phyloP scores from a whole-genome alignment of 2,797 vertebrate species.

The Anabas testudineus region DNA sequence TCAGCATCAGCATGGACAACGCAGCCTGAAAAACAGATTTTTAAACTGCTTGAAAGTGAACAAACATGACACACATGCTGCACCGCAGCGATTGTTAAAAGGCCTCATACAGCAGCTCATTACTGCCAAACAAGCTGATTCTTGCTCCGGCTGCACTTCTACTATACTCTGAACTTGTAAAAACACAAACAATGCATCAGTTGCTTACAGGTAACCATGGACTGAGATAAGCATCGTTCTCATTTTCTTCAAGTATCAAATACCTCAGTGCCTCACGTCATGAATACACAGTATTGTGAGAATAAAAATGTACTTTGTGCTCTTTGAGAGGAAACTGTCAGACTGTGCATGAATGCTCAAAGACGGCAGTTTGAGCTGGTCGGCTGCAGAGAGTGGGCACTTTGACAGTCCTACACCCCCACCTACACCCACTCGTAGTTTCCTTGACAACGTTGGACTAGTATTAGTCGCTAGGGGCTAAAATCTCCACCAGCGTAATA shows the following conservation, averaged over 20 bases:
- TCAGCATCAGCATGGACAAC: conserved; percentile 90
- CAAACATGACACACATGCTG: background rate
- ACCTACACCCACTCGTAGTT: conserved; percentile 37
- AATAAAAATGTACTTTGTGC: conserved; percentile 26
- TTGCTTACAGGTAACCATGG: conserved; percentile 16
- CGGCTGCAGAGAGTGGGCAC: conserved; percentile 66
- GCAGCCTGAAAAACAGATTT: conserved; percentile 84
- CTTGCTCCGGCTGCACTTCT: conserved; percentile 4
- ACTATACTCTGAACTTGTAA: conserved; percentile 1
- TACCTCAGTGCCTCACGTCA: background rate
- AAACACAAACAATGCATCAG: conserved; percentile 22
- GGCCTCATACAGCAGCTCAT: conserved; percentile 1
- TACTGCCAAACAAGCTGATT: conserved; percentile 12
- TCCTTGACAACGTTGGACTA: conserved; percentile 74
- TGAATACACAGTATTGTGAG: background rate
- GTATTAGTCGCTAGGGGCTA: conserved; percentile 57
- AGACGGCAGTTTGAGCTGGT: conserved; percentile 41
- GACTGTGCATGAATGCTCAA: conserved; percentile 31
- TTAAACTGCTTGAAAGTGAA: background rate
- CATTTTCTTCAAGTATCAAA: conserved; percentile 13
- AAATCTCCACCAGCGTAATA: conserved; percentile 49
- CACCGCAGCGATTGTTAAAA: conserved; percentile 9
- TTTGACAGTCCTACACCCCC: conserved; percentile 30
- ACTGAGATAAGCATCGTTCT: conserved; percentile 24
- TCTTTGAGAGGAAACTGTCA: conserved; percentile 49